These are phyloP conservation scores for Delia radicum DNA, from an alignment of 1,140 invertebrate species.

Conservation along the genomic window DNA sequence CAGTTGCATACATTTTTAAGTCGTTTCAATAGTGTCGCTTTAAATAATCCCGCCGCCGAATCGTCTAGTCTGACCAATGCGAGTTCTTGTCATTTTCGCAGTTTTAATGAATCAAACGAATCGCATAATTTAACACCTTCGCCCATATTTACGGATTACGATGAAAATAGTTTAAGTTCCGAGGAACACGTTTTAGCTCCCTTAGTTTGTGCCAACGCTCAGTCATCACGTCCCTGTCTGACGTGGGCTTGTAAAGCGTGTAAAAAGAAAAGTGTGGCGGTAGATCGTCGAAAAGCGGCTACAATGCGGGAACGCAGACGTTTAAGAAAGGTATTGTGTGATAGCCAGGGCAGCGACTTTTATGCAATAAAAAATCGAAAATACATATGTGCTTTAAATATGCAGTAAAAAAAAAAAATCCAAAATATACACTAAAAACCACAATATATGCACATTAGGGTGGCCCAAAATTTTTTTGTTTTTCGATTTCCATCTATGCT, in stretches of 20 bases:
- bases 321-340: slow-evolving; percentile 85
- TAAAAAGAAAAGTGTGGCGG: slow-evolving; percentile 90
- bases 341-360: too few species aligned
- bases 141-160: slow-evolving; percentile 51
- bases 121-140: slow-evolving; percentile 43
- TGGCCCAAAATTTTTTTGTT: too few species aligned
- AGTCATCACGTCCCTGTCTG: slow-evolving; percentile 74
- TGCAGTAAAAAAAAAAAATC: too few species aligned
- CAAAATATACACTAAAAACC: too few species aligned
- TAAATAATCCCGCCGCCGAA: slow-evolving; percentile 31
- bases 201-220: slow-evolving; percentile 51
- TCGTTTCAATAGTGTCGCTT: slow-evolving; percentile 47
- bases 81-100: slow-evolving; percentile 25
- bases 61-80: background rate
- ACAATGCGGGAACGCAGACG: slow-evolving; percentile 90
- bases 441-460: too few species aligned
- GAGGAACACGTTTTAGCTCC: slow-evolving; percentile 61
- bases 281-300: slow-evolving; percentile 94
- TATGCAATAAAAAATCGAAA: too few species aligned
- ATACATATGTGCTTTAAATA: too few species aligned
- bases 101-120: slow-evolving; percentile 36
- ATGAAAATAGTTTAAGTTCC: slow-evolving; percentile 52
- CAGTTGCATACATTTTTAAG: slow-evolving; percentile 50
- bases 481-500: too few species aligned
- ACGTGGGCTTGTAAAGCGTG: slow-evolving; percentile 96